Evolutionary conservation across 1,140 invertebrate species (phyloP).

Genomic region (Drosophila burlai): DNA sequence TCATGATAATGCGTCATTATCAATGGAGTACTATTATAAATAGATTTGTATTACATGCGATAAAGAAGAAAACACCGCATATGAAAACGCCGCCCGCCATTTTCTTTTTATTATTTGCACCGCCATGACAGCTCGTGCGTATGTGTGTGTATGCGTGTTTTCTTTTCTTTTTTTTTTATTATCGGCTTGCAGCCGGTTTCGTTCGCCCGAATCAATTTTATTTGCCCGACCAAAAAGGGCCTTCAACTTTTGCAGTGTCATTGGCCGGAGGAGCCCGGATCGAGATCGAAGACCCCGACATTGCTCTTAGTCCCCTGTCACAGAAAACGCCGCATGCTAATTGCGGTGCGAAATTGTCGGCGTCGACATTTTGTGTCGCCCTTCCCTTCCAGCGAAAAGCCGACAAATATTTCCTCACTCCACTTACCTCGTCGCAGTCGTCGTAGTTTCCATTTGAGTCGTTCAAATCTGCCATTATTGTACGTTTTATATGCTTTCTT

Average conservation of each 20-base stretch:
- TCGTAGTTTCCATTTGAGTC: constrained; percentile 80
- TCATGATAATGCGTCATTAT: neutral
- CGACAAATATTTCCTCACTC: neutral
- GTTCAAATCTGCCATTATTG: constrained; percentile 66
- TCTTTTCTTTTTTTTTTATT: constrained; percentile 1
- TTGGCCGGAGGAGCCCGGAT: constrained; percentile 17
- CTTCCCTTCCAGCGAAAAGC: neutral
- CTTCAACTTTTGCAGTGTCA: constrained; percentile 20
- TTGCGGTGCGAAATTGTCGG: constrained; percentile 30
- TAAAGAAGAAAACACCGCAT: constrained; percentile 39
- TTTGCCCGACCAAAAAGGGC: neutral
- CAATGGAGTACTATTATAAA: constrained; percentile 8
- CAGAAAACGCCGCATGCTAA: constrained; percentile 4
- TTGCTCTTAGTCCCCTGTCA: neutral
- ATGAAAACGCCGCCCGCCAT: constrained; percentile 67
- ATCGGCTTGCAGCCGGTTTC: constrained; percentile 19
- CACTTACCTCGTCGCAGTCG: constrained; percentile 78
- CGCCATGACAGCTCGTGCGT: constrained; percentile 25
- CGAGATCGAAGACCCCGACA: constrained; percentile 8
- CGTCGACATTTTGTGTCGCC: constrained; percentile 36
- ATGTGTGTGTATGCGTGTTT: constrained; percentile 21
- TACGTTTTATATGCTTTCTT: constrained; percentile 3
- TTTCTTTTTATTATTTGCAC: constrained; percentile 66
- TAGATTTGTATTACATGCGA: constrained; percentile 12
- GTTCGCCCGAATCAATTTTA: constrained; percentile 3